phyloP scores from a whole-genome alignment of 2,888 invertebrate species.

The Cephus rjabovi region DNA sequence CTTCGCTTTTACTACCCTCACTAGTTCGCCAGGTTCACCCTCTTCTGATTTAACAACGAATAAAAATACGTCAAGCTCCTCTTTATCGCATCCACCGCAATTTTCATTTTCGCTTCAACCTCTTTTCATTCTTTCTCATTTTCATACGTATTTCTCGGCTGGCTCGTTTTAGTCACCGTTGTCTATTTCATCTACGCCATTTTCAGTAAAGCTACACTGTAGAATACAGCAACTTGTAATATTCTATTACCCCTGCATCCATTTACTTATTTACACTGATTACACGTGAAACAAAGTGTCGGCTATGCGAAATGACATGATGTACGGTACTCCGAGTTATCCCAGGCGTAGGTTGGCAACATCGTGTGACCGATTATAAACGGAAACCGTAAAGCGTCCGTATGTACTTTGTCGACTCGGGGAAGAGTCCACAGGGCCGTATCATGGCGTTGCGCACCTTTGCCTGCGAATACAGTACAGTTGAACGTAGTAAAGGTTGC shows the following conservation, averaged over 20 bases:
- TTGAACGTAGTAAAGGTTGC: not conserved
- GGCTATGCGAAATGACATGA: not conserved
- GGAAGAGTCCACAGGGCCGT: not conserved
- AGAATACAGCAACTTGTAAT: not conserved
- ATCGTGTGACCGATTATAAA: not conserved
- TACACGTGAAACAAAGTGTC: slow-evolving; percentile 12
- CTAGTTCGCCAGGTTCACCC: not conserved
- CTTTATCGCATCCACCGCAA: not conserved
- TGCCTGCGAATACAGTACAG: not conserved
- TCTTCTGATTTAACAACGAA: not conserved
- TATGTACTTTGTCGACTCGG: not conserved
- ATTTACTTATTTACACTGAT: slow-evolving; percentile 11
- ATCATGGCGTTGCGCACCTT: not conserved
- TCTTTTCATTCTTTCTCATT: not conserved
- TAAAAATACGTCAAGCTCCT: not conserved
- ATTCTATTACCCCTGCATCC: slow-evolving; percentile 1
- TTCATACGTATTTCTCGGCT: not conserved
- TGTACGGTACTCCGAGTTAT: not conserved
- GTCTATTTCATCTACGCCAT: not conserved
- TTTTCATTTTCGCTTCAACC: not conserved
- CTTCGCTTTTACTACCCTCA: slow-evolving; percentile 1
- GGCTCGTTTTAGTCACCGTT: not conserved
- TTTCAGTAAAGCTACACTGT: not conserved
- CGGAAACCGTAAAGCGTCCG: slow-evolving; percentile 3
- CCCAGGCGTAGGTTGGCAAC: not conserved